Conservation (phyloP, 2,888 invertebrate genomes). For the Chalcosyrphus nemorum region DNA sequence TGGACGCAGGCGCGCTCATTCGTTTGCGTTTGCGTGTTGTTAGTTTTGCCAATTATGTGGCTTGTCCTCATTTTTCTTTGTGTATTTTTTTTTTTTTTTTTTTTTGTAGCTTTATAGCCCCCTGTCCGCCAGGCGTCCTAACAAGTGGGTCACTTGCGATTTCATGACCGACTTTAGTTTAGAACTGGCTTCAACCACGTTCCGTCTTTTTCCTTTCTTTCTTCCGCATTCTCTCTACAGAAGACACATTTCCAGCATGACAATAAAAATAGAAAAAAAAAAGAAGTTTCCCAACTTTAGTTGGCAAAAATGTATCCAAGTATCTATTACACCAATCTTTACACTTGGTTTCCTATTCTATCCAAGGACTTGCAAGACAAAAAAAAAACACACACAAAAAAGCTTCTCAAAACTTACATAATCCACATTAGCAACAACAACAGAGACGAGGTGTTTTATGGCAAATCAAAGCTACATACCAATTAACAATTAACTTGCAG, state of each 20-base stretch:
- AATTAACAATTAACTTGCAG: conserved; percentile 57
- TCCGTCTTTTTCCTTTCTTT: conserved; percentile 38
- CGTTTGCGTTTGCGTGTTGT: conserved; percentile 58
- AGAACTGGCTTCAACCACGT: conserved; percentile 49
- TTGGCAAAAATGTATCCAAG: not conserved
- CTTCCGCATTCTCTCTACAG: conserved; percentile 72
- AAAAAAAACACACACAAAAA: conserved; percentile 29
- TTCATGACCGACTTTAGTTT: conserved; percentile 81
- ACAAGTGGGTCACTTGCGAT: conserved; percentile 82
- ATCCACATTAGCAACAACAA: conserved; percentile 36
- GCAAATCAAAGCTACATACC: conserved; percentile 57
- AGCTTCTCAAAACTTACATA: conserved; percentile 52
- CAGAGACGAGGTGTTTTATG: conserved; percentile 5
- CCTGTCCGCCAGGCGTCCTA: conserved; percentile 31
- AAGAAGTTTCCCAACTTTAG: not conserved
- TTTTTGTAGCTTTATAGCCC: not conserved
- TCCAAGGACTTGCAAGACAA: conserved; percentile 55
- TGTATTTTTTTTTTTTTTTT: conserved; percentile 39
- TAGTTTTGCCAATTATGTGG: conserved; percentile 74
- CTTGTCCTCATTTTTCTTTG: conserved; percentile 68
- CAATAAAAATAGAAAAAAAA: too few species aligned
- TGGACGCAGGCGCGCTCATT: conserved; percentile 56
- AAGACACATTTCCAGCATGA: too few species aligned
- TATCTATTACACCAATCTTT: conserved; percentile 58
- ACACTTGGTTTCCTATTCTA: conserved; percentile 63